A percentile compares a stretch with the other conserved stretches of the same genome.
These are phyloP conservation scores for Bombus sibiricus DNA, from an alignment of 1,140 invertebrate species.

Conservation along the genomic window DNA sequence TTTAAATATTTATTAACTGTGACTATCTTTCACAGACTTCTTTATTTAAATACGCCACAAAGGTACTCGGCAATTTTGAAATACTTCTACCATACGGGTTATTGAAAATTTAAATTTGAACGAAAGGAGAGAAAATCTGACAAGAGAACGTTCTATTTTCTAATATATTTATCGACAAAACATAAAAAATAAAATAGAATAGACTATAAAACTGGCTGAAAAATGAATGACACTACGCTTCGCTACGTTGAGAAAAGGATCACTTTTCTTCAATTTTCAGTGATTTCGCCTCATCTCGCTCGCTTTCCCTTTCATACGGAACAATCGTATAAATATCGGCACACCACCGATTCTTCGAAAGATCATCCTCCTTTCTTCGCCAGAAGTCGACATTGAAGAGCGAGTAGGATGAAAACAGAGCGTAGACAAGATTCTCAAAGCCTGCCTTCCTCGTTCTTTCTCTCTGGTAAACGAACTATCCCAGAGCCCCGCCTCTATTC, in stretches of 20 bases:
- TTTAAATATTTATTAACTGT: neutral
- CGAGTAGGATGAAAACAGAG: neutral
- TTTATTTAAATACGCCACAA: neutral
- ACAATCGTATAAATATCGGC: constrained; percentile 43
- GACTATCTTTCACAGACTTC: neutral
- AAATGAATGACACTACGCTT: neutral
- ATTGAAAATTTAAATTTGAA: no score
- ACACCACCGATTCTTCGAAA: constrained; percentile 10
- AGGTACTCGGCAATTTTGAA: no score
- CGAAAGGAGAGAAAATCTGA: no score
- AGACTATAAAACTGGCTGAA: no score
- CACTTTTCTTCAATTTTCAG: neutral
- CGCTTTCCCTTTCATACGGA: constrained; percentile 1
- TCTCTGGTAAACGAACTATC: constrained; percentile 58
- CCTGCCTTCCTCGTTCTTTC: neutral
- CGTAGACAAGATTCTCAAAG: neutral
- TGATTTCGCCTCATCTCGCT: neutral
- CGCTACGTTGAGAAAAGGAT: no score
- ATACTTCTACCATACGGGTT: no score
- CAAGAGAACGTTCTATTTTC: no score
- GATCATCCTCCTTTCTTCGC: constrained; percentile 1
- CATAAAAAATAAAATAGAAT: no score
- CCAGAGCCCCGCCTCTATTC: constrained; percentile 44
- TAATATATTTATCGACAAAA: no score
- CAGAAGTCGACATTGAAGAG: neutral